Evolutionary conservation across 2,113 vertebrate species (phyloP).

Genomic region (Nothobranchius furzeri): DNA sequence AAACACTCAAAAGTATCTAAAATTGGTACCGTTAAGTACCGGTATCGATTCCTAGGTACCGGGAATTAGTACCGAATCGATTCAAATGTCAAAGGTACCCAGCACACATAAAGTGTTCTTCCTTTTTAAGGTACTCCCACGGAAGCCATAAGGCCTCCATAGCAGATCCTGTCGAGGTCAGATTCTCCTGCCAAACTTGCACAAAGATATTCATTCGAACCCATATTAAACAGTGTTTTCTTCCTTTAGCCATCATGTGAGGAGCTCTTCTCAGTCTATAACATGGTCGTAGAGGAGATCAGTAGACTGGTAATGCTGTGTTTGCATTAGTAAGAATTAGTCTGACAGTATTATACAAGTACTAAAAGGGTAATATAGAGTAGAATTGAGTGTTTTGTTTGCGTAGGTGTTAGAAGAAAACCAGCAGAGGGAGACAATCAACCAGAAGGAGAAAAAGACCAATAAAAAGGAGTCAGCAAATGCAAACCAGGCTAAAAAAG

Average conservation of each 20-base stretch:
- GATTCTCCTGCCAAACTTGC: background rate
- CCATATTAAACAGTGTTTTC: slow-evolving; percentile 4
- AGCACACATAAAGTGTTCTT: slow-evolving; percentile 12
- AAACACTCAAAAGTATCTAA: no score
- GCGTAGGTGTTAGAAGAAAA: slow-evolving; percentile 44
- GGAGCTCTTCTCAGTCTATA: slow-evolving; percentile 77
- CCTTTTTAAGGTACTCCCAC: slow-evolving; percentile 69
- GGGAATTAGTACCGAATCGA: no score
- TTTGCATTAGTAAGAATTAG: background rate
- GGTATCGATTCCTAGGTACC: no score
- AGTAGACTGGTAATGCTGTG: slow-evolving; percentile 78
- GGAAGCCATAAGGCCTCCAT: slow-evolving; percentile 64
- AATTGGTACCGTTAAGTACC: no score
- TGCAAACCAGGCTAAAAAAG: slow-evolving; percentile 66
- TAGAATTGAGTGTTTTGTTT: slow-evolving; percentile 11
- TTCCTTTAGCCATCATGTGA: slow-evolving; percentile 61
- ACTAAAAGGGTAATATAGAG: background rate
- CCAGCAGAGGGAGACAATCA: slow-evolving; percentile 36
- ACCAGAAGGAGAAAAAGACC: slow-evolving; percentile 31
- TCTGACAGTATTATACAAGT: background rate
- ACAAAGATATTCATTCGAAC: background rate
- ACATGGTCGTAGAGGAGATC: slow-evolving; percentile 75
- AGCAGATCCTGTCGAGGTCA: slow-evolving; percentile 26
- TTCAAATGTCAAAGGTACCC: no score
- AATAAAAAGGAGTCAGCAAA: slow-evolving; percentile 22